Evolutionary conservation across 64 coral and sea anemone genomes (phyloP), one percentile per base, ranked within the genome.

Genomic region (Dendronephthya gigantea): DNA sequence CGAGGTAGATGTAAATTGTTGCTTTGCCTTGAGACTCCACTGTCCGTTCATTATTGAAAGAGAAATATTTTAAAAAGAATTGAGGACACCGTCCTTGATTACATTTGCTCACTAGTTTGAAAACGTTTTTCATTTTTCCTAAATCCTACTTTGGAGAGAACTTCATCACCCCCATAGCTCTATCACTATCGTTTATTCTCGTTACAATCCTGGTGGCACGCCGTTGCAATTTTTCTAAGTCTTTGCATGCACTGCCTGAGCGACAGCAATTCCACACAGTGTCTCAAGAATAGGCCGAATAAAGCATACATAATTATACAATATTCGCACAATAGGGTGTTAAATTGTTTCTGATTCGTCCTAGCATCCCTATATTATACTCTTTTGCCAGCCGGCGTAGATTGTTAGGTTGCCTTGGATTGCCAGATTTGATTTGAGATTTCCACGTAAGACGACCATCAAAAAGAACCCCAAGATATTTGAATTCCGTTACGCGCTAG

Each of bases 351-450:
- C 37, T 36, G 22, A 83, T 19, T 47, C 37, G 82, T 17, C 82
- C 82, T 47, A 83, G 16, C 82, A 83, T 83, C 22, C 82, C 82
- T 45, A 83, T n/a, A n/a, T n/a, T n/a, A n/a, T n/a, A n/a, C 82
- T 2, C 82, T 15, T 30, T 83, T 83, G 41, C 82, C 82, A n/a
- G 82, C 82, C n/a, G n/a, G n/a, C n/a, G n/a, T n/a, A n/a, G n/a
- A n/a, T n/a, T n/a, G n/a, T n/a, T n/a, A n/a, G n/a, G n/a, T n/a
- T n/a, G n/a, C n/a, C 41, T 83, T 83, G 16, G 82, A 40, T 48
- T 47, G 16, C 0, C 13, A n/a, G 40, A n/a, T 30, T 83, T 83
- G 22, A 83, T 40, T 19, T 83, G 82, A 41, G 19, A 36, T n/a
- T 83, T 83, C 16, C 16, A 83, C 40, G 37, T 83, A 83, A 83